These are phyloP conservation scores for Epizoanthus stellaris DNA, from an alignment of 92 coral and sea anemone species.

Conservation along the genomic window DNA sequence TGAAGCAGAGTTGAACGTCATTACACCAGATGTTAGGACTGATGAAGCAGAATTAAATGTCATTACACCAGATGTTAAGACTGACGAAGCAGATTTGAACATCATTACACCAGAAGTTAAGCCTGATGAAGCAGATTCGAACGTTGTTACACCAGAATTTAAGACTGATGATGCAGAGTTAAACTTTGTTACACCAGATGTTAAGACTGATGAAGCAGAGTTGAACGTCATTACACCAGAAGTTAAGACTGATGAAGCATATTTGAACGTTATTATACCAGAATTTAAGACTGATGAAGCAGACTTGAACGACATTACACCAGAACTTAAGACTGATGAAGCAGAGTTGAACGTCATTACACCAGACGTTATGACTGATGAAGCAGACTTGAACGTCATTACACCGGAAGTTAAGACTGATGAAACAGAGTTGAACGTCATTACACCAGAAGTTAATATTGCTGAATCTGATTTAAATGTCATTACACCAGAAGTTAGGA, in stretches of 20 bases:
- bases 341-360: background rate
- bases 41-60: background rate
- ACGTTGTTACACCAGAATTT: background rate
- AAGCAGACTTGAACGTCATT: background rate
- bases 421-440: background rate
- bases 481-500: background rate
- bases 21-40: background rate
- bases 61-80: background rate
- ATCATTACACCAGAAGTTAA: background rate
- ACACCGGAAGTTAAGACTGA: no score
- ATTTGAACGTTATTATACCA: background rate
- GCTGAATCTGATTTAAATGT: no score
- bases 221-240: background rate
- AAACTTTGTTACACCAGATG: background rate
- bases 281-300: background rate
- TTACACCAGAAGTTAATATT: background rate
- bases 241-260: background rate
- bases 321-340: background rate
- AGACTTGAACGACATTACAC: background rate
- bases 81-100: background rate
- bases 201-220: background rate
- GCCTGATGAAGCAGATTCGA: background rate
- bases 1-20: background rate
- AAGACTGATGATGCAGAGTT: background rate
- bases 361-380: background rate